A percentile compares a stretch with the other conserved stretches of the same genome.
These are phyloP conservation scores for Chiroxiphia lanceolata DNA, from an alignment of 2,797 vertebrate species.

Conservation along the genomic window DNA sequence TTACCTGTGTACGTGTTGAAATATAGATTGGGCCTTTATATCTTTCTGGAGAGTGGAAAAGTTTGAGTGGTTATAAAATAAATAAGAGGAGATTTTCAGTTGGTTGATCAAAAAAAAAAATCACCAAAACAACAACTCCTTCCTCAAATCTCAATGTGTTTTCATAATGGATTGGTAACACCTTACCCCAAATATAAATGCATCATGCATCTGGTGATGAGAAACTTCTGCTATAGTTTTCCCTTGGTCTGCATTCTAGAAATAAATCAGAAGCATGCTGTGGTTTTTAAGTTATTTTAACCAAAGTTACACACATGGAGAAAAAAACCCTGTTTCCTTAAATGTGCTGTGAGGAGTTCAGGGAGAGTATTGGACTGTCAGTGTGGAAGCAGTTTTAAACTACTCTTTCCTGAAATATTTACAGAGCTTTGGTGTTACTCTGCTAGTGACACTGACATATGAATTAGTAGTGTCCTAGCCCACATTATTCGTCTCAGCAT, in stretches of 20 bases:
- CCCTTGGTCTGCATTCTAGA: not conserved
- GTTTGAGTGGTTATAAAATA: not conserved
- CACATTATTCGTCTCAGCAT: not conserved
- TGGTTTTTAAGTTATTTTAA: not conserved
- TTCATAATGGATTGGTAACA: not conserved
- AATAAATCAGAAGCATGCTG: not conserved
- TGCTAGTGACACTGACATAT: not conserved
- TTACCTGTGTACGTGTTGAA: not conserved
- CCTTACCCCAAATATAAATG: not conserved
- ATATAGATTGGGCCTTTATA: not conserved
- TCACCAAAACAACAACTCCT: not conserved
- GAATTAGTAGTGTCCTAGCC: not conserved
- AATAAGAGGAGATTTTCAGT: not conserved
- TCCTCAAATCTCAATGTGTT: not conserved
- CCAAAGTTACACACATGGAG: not conserved
- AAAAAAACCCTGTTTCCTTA: not conserved
- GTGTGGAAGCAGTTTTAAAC: not conserved
- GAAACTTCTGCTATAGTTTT: not conserved
- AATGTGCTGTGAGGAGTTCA: not conserved
- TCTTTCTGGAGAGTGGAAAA: not conserved
- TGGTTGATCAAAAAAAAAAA: not conserved
- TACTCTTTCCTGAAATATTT: not conserved
- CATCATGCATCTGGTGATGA: accelerated
- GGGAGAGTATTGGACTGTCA: not conserved
- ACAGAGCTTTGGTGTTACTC: not conserved